Conservation (phyloP, 2,888 invertebrate genomes). For the Gasteruption jaculator region DNA sequence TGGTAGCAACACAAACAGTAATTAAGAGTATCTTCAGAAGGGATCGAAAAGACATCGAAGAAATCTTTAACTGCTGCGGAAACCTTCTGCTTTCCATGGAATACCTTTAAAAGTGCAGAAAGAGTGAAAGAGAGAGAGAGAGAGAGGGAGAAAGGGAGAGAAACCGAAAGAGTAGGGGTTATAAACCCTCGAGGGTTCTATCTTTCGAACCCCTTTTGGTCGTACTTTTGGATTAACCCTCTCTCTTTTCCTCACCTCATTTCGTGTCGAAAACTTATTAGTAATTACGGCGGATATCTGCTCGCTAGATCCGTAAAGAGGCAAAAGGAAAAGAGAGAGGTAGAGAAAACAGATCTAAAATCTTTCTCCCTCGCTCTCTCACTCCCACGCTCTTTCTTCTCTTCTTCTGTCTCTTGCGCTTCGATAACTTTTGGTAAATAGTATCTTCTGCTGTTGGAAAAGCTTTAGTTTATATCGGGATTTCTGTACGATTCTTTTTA, state of each 20-base stretch:
- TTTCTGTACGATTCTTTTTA: not conserved
- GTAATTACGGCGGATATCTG: constrained; percentile 50
- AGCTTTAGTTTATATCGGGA: not conserved
- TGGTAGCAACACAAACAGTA: constrained; percentile 53
- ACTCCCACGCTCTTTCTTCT: constrained; percentile 2
- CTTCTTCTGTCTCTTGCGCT: constrained; percentile 31
- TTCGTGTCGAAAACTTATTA: constrained; percentile 53
- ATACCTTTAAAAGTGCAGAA: too few relatives aligned
- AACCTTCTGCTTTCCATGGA: too few relatives aligned
- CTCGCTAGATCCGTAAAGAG: constrained; percentile 40
- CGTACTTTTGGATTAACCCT: constrained; percentile 52
- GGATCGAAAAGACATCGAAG: constrained; percentile 52
- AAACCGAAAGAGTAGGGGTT: constrained; percentile 23
- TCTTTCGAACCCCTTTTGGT: constrained; percentile 45
- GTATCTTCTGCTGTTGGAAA: too few relatives aligned
- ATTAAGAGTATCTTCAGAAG: constrained; percentile 50
- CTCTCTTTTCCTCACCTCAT: constrained; percentile 52
- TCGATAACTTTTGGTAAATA: constrained; percentile 41
- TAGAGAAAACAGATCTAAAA: too few relatives aligned
- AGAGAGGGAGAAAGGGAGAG: constrained; percentile 17
- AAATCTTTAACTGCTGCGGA: constrained; percentile 52
- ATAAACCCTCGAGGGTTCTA: too few relatives aligned
- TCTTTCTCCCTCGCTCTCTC: not conserved
- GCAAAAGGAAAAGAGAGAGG: constrained; percentile 31
- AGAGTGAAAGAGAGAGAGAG: constrained; percentile 15